Base-by-base conservation (phyloP, 2,888 invertebrate genomes). In the Synergus japonicus region DNA sequence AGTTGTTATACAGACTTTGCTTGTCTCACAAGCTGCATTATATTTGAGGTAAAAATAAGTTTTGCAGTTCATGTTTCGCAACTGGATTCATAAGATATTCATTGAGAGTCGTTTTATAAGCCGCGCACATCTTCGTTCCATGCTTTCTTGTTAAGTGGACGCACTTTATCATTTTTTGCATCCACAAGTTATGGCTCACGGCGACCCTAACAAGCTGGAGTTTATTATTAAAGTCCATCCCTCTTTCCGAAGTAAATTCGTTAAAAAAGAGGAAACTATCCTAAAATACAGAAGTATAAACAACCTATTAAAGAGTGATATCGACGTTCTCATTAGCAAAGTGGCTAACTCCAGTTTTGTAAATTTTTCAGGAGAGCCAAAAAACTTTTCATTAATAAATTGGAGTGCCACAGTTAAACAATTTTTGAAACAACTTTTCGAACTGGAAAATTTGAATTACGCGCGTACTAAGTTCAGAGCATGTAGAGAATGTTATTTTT, bases 41-140 rank as follows among this genome's bases (percentile, higher is more conserved):
- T 49, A 13, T 49, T 49, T 65, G 65, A 65, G n/a, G 13, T 65
- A 22, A 65, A 9, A n/a, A 65, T 65, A 65, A n/a, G 65, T 22
- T 15, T 65, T 65, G 65, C 41, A 41, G 22, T 41, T n/a, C 37
- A 43, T 65, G 43, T 65, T 65, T 65, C 65, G n/a, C 65, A 65
- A 65, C 65, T 65, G 7, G n/a, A 65, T 65, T 65, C 65, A 65
- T 65, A 65, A 65, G n/a, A 65, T 65, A 65, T 65, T 65, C 41
- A 65, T 65, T 65, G 65, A 65, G n/a, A 65, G 65, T 43, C 65
- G 37, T 41, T 65, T 65, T 43, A 29, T 29, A 65, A 41, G 65
- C 15, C 10, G 65, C 65, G 29, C 29, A 41, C 41, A 37, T 64
- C 37, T 37, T 64, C 37, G 37, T 64, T 29, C 15, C 1, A 49